Evolutionary conservation across 2,888 invertebrate genomes (phyloP), one percentile per base, ranked within the genome.

Genomic region (Hermodice carunculata): DNA sequence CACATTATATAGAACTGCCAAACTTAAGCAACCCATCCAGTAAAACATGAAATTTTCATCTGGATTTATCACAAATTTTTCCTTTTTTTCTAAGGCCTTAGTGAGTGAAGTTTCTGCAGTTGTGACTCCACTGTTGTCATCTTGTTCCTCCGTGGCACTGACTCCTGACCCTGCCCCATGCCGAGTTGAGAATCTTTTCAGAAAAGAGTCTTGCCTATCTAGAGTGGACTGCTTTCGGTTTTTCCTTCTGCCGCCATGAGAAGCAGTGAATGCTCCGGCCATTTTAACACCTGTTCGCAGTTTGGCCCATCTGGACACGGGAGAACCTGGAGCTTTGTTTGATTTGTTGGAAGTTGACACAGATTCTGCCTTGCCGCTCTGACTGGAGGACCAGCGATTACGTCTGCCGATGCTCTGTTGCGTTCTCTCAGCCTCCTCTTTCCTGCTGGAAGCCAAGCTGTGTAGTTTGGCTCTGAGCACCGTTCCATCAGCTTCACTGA

Each of bases 11-110:
- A 97, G 90, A 76, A 96, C 94, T 85, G 95, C 94, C 73, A 92
- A 86, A 52, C 96, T 95, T 77, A 96, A 90, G 71, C 95, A 87
- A 89, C 94, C 92, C 76, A 97, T 88, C 97, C 97, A 97, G 87
- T 95, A 94, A 88, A 96, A 97, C 89, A 95, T 95, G 87, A 95
- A 94, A 87, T 94, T 95, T 81, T 95, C 95, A 87, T 97, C 96
- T 0, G 96, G 96, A 87, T 96, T 96, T 75, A 97, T 93, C 58
- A 97, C 84, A 43, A 77, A 75, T n/a, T 37, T 52, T 61, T 17
- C 29, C 37, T 17, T 22, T 48, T 48, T 1, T 19, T 56, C 17
- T 14, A 24, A 37, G n/a, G n/a, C n/a, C n/a, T n/a, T n/a, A n/a
- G n/a, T n/a, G n/a, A n/a, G n/a, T n/a, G n/a, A n/a, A n/a, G n/a